Evolutionary conservation across 2,113 vertebrate species (phyloP).

Genomic region (Hippoglossus stenolepis): DNA sequence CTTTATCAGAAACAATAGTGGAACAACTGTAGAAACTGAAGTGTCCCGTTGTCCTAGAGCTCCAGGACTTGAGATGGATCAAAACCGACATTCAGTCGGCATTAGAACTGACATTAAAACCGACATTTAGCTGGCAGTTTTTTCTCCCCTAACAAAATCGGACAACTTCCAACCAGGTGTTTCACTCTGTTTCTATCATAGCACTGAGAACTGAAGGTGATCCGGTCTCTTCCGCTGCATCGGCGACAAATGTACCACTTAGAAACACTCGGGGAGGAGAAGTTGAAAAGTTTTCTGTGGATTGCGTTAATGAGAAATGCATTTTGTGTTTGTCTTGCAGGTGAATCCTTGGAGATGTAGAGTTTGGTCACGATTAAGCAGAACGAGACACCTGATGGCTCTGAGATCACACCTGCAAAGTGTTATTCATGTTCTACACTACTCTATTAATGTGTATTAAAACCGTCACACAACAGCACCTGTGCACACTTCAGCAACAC

Average conservation of each 20-base stretch:
- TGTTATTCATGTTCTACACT: not conserved
- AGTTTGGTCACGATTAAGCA: not conserved
- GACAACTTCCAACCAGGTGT: not conserved
- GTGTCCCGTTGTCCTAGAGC: not conserved
- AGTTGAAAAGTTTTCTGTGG: not conserved
- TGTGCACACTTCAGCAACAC: slow-evolving; percentile 1
- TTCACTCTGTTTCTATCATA: not conserved
- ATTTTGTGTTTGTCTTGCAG: not conserved
- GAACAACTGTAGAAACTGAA: not conserved
- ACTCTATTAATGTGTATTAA: not conserved
- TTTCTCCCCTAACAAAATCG: not conserved
- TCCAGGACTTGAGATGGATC: not conserved
- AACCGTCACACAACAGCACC: not conserved
- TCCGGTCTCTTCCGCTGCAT: not conserved
- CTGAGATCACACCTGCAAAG: not conserved
- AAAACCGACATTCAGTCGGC: not conserved
- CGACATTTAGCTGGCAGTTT: not conserved
- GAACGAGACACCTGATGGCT: not conserved
- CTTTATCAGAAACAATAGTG: not conserved
- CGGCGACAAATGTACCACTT: not conserved
- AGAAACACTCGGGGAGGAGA: not conserved
- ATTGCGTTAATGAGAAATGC: not conserved
- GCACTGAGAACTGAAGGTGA: not conserved
- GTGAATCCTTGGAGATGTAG: not conserved
- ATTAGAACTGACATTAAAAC: not conserved